These are phyloP conservation scores for Syngnathus floridae DNA, from an alignment of 2,113 vertebrate species.

Conservation along the genomic window DNA sequence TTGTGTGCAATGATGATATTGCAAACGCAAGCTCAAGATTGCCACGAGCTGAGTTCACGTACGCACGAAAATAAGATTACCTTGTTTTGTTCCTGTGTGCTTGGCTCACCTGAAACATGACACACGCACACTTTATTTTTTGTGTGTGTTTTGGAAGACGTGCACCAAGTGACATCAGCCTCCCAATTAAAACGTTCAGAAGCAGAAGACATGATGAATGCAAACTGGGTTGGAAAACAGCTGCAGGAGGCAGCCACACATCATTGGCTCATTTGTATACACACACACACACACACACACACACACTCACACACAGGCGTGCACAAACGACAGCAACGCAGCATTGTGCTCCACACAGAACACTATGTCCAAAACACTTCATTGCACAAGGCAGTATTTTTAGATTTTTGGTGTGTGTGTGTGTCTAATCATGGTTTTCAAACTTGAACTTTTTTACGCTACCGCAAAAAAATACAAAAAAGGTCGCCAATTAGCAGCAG, in stretches of 20 bases:
- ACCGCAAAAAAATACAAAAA: not conserved
- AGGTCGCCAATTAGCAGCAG: too few species aligned
- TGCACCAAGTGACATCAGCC: not conserved
- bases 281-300: not conserved
- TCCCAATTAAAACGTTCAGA: not conserved
- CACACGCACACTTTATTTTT: not conserved
- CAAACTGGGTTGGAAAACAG: not conserved
- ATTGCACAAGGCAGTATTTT: not conserved
- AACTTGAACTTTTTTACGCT: too few species aligned
- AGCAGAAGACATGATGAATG: not conserved
- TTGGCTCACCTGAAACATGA: not conserved
- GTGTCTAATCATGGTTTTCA: not conserved
- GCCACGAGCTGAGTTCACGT: too few species aligned
- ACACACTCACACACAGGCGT: not conserved
- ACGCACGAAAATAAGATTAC: too few species aligned
- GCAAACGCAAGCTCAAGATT: too few species aligned
- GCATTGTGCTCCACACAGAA: not conserved
- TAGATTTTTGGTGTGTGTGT: not conserved
- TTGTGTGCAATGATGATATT: not conserved
- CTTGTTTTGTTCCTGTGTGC: not conserved
- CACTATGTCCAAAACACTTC: not conserved
- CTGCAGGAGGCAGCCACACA: conserved; percentile 4
- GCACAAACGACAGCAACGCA: not conserved
- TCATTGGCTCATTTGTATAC: not conserved
- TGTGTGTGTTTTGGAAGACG: not conserved